Evolutionary conservation across 1,140 invertebrate genomes (phyloP), one percentile per base, ranked within the genome.

Genomic region (Drosophila kikkawai): DNA sequence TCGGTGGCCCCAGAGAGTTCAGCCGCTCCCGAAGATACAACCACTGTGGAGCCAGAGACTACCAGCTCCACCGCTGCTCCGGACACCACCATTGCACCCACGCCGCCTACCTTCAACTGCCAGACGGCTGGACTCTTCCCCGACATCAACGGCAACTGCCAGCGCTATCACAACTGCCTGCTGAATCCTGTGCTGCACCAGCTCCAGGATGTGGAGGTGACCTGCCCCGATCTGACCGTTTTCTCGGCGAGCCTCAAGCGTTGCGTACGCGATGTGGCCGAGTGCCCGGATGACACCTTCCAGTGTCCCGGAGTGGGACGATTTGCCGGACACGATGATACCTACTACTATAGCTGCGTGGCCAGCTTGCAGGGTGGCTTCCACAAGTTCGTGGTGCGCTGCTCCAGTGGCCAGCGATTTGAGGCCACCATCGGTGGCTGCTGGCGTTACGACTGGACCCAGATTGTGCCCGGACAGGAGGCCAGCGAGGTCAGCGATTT

Each of bases 371-470:
- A 47, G 58, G 79, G 76, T 1, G 78, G 73, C 3, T 84, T 71
- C 57, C 91, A 90, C 59, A 87, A 91, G 56, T 92, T 80, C 45
- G 65, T 88, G 32, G 82, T 92, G 3, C 66, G 88, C 36, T 92
- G 91, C 60, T 79, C 84, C 5, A 45, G 34, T 0, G 83, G 80
- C 8, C 75, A 87, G 48, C 37, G 81, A 1, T 91, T 79, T 48
- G 76, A 80, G 55, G 55, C 80, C 0, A 1, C 73, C 19, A 15
- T 87, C 7, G 69, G 69, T 0, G 69, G 82, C 0, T 91, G 86
- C 59, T 91, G 82, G 87, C 76, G 86, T 4, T 87, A 80, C 17
- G 87, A 91, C n/a, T 91, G 82, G 82, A 74, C 82, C 1, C 87
- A 80, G 22, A 39, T 78, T 12, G 19, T 64, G 26, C 75, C 85